Conservation (phyloP, 2,888 invertebrate species). For the Sympetrum striolatum region DNA sequence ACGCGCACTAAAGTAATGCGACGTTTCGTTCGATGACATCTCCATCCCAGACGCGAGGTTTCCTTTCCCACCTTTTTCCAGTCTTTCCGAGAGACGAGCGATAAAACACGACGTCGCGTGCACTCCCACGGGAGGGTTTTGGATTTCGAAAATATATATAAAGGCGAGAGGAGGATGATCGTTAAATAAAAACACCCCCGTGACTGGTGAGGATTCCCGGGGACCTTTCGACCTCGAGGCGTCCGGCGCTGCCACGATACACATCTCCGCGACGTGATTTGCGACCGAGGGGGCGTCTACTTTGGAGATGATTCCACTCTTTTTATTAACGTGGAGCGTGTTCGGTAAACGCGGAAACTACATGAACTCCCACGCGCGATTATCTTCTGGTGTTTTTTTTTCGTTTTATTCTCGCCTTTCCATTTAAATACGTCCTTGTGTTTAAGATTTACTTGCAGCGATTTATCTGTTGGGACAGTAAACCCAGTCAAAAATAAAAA, state of each 20-base stretch:
- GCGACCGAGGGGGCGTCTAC: not conserved
- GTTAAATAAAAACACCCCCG: not conserved
- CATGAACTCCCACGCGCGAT: no score
- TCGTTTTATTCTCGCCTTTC: not conserved
- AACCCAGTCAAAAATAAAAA: no score
- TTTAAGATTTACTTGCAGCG: no score
- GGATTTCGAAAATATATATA: not conserved
- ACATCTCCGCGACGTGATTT: not conserved
- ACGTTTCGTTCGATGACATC: conserved; percentile 18
- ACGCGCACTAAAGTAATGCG: not conserved
- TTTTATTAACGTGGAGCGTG: not conserved
- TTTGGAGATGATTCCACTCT: not conserved
- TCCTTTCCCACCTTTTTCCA: not conserved
- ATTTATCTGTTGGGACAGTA: no score
- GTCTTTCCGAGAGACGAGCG: not conserved
- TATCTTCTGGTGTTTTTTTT: no score
- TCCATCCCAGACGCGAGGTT: not conserved
- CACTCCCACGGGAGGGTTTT: not conserved
- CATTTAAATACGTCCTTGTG: not conserved
- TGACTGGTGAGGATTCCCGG: not conserved
- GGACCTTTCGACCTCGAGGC: not conserved
- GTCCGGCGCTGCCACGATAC: not conserved
- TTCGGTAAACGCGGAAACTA: no score
- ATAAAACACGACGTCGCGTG: not conserved
- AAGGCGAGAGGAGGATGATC: not conserved